Evolutionary conservation across 2,888 invertebrate species (phyloP).

Genomic region (Volucella inanis): DNA sequence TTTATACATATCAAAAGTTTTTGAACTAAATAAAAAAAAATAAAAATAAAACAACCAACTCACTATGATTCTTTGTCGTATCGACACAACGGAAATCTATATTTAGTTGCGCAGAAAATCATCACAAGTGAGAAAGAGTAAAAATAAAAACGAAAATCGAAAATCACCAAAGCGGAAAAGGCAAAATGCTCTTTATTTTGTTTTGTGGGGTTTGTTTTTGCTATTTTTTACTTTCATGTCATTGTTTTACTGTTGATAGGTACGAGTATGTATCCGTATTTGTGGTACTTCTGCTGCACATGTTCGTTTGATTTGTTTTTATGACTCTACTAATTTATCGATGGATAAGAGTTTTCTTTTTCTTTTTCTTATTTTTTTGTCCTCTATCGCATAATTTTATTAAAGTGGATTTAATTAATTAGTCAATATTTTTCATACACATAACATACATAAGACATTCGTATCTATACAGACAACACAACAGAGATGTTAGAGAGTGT

Average conservation of each 20-base stretch:
- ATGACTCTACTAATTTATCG: constrained; percentile 9
- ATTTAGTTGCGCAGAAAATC: constrained; percentile 63
- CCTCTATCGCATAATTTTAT: not conserved
- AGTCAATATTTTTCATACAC: constrained; percentile 24
- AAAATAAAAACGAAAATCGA: constrained; percentile 4
- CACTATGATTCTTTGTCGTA: constrained; percentile 5
- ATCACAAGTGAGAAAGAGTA: constrained; percentile 14
- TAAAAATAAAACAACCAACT: too few relatives aligned
- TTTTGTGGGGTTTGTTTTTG: constrained; percentile 16
- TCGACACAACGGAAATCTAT: constrained; percentile 49
- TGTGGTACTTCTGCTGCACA: too few relatives aligned
- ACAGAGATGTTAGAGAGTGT: not conserved
- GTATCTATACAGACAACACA: constrained; percentile 6
- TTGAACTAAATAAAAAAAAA: constrained; percentile 22
- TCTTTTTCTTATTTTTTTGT: not conserved
- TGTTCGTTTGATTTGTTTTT: constrained; percentile 1
- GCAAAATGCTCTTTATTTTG: not conserved
- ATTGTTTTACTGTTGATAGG: not conserved
- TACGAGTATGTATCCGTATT: too few relatives aligned
- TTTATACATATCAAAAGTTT: constrained; percentile 16
- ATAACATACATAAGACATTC: not conserved
- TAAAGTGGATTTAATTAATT: constrained; percentile 39
- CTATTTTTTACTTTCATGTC: constrained; percentile 27
- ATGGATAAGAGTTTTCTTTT: not conserved
- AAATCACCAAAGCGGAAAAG: constrained; percentile 1